A percentile compares a stretch with the other conserved stretches of the same genome.
These are phyloP conservation scores for Chionis minor DNA, from an alignment of 2,113 vertebrate species.

Conservation along the genomic window DNA sequence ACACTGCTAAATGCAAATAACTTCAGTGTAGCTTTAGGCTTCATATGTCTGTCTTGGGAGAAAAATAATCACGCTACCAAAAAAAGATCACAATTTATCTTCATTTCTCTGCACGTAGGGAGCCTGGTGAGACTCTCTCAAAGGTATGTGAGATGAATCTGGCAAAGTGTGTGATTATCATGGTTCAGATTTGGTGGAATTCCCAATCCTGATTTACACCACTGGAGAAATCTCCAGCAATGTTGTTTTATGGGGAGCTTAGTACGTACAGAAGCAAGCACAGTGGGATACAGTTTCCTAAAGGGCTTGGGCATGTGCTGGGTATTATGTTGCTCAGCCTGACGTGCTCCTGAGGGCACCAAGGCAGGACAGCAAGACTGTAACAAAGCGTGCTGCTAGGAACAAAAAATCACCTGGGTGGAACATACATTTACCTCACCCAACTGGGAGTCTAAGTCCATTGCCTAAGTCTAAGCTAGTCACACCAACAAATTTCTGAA, in stretches of 20 bases:
- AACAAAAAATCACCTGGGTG: not conserved
- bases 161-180: not conserved
- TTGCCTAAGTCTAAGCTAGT: not conserved
- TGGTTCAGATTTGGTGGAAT: not conserved
- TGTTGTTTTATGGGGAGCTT: not conserved
- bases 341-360: not conserved
- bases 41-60: not conserved
- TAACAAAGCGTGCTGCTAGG: not conserved
- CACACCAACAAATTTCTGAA: not conserved
- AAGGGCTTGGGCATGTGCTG: accelerated
- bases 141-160: not conserved
- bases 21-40: not conserved
- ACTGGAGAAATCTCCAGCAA: not conserved
- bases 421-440: not conserved
- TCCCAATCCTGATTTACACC: not conserved
- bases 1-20: not conserved
- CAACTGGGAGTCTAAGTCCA: too few relatives aligned
- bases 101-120: not conserved
- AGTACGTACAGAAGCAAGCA: not conserved
- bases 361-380: not conserved
- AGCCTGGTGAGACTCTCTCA: not conserved
- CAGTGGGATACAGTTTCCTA: not conserved
- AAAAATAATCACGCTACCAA: not conserved
- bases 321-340: not conserved
- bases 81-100: not conserved